Conservation (phyloP, 2,113 vertebrate species). For the Ptilorrhoa leucosticta region DNA sequence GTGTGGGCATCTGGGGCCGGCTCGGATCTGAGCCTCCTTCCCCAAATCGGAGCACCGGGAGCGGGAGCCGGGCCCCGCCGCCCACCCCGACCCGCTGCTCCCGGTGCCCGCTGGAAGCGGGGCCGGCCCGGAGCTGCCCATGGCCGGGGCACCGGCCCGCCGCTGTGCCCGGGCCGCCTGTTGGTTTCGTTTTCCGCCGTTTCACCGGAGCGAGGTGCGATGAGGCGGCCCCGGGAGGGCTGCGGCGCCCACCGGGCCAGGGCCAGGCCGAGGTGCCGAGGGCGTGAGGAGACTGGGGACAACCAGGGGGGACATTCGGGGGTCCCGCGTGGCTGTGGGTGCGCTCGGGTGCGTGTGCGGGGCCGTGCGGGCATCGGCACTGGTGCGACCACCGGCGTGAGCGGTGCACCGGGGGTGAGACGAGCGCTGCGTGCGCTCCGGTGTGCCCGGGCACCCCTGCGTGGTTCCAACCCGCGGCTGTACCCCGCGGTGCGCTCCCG, state of each 20-base stretch:
- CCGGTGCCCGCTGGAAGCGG: background rate
- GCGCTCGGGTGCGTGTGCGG: background rate
- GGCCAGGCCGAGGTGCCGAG: background rate
- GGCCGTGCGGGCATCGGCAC: background rate
- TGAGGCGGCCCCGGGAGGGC: background rate
- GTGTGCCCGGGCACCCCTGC: background rate
- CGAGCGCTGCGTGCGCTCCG: background rate
- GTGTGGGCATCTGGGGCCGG: background rate
- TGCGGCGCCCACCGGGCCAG: background rate
- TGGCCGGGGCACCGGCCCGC: background rate
- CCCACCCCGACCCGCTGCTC: background rate
- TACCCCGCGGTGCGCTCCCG: background rate
- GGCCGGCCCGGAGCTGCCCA: background rate
- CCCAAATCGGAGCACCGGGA: background rate
- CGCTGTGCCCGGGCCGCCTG: background rate
- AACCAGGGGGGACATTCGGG: rapidly evolving
- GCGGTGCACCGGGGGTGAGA: background rate
- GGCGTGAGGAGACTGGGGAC: background rate
- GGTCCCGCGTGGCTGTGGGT: background rate
- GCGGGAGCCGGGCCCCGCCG: background rate
- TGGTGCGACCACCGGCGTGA: background rate
- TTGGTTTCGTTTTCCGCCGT: background rate
- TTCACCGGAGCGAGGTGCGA: background rate
- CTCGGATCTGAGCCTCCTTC: background rate
- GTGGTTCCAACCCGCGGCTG: background rate